These are phyloP conservation scores for Edolisoma coerulescens DNA, from an alignment of 2,113 vertebrate species.

Conservation along the genomic window DNA sequence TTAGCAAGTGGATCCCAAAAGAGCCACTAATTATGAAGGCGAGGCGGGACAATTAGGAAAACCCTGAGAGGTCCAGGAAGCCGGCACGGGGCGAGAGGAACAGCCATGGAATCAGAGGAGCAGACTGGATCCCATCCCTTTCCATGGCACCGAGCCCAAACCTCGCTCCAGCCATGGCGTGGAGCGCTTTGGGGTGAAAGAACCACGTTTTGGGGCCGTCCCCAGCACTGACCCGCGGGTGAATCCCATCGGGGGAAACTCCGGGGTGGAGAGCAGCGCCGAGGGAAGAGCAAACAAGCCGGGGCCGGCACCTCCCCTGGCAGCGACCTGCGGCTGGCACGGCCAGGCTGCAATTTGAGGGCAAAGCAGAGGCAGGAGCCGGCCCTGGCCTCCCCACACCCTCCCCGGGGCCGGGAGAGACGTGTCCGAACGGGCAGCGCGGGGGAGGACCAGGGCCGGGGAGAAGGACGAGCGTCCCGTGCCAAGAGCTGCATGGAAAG, in stretches of 20 bases:
- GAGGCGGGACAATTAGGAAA: neutral
- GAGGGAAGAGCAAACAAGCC: neutral
- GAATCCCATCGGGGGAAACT: neutral
- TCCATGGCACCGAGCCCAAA: rapidly evolving
- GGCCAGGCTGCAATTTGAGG: conserved; percentile 50
- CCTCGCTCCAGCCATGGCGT: rapidly evolving
- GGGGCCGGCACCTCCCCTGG: conserved; percentile 32
- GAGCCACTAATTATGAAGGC: neutral
- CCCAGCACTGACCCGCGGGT: neutral
- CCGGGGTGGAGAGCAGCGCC: neutral
- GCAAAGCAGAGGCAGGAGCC: conserved; percentile 15
- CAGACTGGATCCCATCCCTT: neutral
- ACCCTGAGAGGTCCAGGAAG: neutral
- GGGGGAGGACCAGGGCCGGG: conserved; percentile 15
- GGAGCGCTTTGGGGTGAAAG: neutral
- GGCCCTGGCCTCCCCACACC: neutral
- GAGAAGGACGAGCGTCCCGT: neutral
- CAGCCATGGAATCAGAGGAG: neutral
- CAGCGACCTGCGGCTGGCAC: neutral
- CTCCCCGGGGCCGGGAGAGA: neutral
- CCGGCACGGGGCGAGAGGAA: neutral
- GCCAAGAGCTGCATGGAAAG: conserved; percentile 40
- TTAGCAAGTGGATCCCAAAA: neutral
- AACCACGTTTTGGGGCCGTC: neutral
- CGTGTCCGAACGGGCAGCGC: conserved; percentile 40